phyloP scores from a whole-genome alignment of 2,888 invertebrate species.

The Caenorhabditis angaria region DNA sequence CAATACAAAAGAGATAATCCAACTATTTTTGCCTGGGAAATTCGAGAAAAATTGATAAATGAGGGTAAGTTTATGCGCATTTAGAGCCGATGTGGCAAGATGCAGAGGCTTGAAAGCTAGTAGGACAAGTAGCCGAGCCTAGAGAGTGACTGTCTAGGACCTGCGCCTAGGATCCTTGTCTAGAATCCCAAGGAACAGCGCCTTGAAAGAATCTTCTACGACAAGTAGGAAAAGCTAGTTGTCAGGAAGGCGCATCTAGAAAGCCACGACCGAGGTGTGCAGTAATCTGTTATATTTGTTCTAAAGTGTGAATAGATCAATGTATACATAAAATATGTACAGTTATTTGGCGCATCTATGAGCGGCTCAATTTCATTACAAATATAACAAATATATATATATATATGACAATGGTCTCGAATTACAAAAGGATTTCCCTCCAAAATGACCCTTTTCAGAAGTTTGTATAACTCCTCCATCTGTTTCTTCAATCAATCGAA shows the following conservation, averaged over 20 bases:
- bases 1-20: constrained; percentile 97
- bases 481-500: constrained; percentile 94
- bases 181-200: too few species aligned
- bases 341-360: neutral
- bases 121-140: too few species aligned
- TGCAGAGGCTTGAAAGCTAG: neutral
- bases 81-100: neutral
- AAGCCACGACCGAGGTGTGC: too few species aligned
- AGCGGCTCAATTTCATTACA: neutral
- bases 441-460: constrained; percentile 19
- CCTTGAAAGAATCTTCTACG: too few species aligned
- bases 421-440: neutral
- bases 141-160: too few species aligned
- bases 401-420: neutral
- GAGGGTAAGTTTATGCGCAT: constrained; percentile 90
- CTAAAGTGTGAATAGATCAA: neutral
- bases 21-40: constrained; percentile 99
- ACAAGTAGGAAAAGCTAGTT: too few species aligned
- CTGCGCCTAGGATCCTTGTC: too few species aligned
- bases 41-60: constrained; percentile 91
- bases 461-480: constrained; percentile 88
- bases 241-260: too few species aligned
- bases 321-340: neutral
- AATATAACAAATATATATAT: neutral
- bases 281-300: neutral